Evolutionary conservation across 2,797 vertebrate genomes (phyloP), one percentile per base, ranked within the genome.

Genomic region (Mallotus villosus): DNA sequence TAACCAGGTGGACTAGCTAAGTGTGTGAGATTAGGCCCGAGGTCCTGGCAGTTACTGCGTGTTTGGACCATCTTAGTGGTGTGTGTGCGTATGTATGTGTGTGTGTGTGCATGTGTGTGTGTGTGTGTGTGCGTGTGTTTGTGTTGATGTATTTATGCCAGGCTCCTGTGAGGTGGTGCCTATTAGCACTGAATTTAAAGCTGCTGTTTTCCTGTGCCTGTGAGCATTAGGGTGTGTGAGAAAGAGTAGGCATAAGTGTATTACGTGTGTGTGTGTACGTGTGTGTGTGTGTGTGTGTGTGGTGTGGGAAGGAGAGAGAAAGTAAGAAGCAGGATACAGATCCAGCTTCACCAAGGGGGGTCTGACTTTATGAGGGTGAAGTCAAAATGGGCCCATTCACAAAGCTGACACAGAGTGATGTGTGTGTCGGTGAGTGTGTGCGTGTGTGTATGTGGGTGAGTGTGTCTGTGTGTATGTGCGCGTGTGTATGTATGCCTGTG

Each of bases 1-100:
- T 92, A 92, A 88, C 91, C 92, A 93, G 91, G 91, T 93, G 91
- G 89, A 84, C 85, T 73, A 68, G 84, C 87, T 88, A 90, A 92
- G 91, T 91, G 86, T 91, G 89, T 87, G 87, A 92, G 91, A 92
- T 92, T 93, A 92, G 84, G 87, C 89, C 89, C 74, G 59, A 17
- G 88, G 88, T 88, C 85, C 83, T 88, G 86, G 82, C 82, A 57
- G 75, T 76, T 86, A 55, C 73, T 70, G 64, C 61, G 29, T 70
- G 63, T 77, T 32, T 65, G 64, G 53, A 72, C 49, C 74, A 65
- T 70, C 66, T 80, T 58, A 76, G 32, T 34, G 41, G 62, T 37
- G 25, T 72, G 51, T 27, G 29, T 58, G 63, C 29, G 46, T n/a
- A 34, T 46, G 63, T 65, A 17, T 64, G 63, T 64, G 21, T 41